Evolutionary conservation across 1,140 invertebrate species (phyloP), one percentile per base, ranked within the genome.

Genomic region (Euglossa dilemma): DNA sequence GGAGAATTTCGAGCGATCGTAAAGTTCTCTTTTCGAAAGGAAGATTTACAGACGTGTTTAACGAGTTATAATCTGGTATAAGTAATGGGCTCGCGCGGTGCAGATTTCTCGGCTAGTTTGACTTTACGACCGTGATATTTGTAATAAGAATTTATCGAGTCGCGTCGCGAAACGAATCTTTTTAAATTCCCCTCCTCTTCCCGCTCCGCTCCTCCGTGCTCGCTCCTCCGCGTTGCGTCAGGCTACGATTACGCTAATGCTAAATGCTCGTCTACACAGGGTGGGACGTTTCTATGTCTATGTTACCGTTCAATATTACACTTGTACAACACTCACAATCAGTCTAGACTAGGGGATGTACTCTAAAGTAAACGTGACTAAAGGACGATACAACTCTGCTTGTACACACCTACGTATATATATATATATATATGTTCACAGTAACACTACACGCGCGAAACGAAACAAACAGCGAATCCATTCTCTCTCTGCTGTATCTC

Each of bases 11-110:
- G 20, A 50, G 45, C 70, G 71, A 67, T 76, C 61, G 61, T 82
- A 82, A 76, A 76, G 72, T 67, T 82, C 23, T 45, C 63, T 82
- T 67, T 76, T 75, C 43, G 63, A 76, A 66, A 76, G 73, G 63
- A 67, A 67, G 63, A 82, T 76, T 76, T 82, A 82, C 52, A 36
- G 45, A 25, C 43, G 72, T 47, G 61, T 81, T 81, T 66, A 81
- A 75, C 80, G 80, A 81, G 71, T 81, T 80, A 74, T 43, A 80
- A 63, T 28, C 70, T 25, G 70, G 28, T 54, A 52, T 67, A 67
- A 81, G 75, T 81, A 81, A 81, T 25, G 52, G 25, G 9, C 28
- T 16, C 9, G 69, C 25, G 14, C 14, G 1, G 56, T 3, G 47
- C 28, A 63, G 78, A 73, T 80, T 73, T 72, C 12, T 61, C 8